Conservation (phyloP, 2,113 vertebrate genomes). For the Chaenocephalus aceratus region DNA sequence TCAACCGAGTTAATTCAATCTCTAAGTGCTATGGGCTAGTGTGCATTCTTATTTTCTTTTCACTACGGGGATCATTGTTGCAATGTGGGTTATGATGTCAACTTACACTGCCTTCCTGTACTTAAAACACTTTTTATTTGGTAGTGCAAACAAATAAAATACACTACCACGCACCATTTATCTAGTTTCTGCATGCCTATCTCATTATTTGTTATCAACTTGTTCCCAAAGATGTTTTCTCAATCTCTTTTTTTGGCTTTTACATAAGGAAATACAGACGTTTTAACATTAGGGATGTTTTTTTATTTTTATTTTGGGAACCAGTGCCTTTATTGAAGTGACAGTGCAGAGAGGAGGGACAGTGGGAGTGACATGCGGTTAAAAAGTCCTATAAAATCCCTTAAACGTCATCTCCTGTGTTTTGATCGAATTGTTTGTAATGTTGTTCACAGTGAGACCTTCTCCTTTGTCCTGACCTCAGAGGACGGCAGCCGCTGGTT, state of each 20-base stretch:
- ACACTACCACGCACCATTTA: not conserved
- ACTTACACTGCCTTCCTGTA: not conserved
- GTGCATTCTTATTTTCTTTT: not conserved
- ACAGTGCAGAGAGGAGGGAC: no score
- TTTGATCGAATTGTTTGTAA: not conserved
- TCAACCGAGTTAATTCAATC: constrained; percentile 48
- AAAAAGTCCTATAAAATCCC: not conserved
- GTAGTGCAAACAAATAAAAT: not conserved
- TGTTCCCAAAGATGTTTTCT: no score
- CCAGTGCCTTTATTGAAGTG: no score
- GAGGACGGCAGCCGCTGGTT: constrained; percentile 98
- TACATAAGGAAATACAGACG: not conserved
- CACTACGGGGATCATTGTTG: constrained; percentile 22
- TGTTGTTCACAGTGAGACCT: constrained; percentile 90
- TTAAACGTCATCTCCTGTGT: constrained; percentile 1
- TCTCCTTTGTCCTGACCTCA: constrained; percentile 96
- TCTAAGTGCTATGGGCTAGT: constrained; percentile 23
- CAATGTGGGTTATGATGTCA: constrained; percentile 27
- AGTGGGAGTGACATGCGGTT: no score
- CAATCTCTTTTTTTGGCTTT: no score
- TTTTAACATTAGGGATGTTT: not conserved
- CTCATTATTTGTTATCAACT: no score
- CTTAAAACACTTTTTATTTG: constrained; percentile 8
- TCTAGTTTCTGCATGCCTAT: not conserved
- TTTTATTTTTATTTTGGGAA: no score